Base-by-base conservation (phyloP, 2,113 vertebrate species). In the Gnathochromis pfefferi region DNA sequence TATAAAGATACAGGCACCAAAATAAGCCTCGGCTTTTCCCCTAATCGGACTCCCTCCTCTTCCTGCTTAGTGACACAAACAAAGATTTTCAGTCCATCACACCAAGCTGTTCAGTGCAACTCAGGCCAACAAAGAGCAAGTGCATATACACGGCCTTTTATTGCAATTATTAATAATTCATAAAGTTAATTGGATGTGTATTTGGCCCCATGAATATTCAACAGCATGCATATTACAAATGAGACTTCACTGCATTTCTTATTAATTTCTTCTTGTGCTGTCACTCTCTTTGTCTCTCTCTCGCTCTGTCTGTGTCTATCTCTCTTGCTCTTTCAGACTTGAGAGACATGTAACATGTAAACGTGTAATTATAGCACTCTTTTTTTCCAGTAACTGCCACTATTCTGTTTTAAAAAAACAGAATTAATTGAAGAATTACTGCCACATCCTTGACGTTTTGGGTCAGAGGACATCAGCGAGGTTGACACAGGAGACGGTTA, bases 121-220 rank as follows among this genome's bases (percentile, higher is more conserved):
- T 93, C 85, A 87, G 91, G 83, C 88, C 83, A 87, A 85, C 91
- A 95, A 95, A 94, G 93, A 91, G 63, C 47, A 90, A 94, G 94
- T 95, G 93, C 95, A 96, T 96, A 96, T 96, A 94, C 92, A 96
- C 91, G 70, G 85, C 86, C 57, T 81, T 92, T 88, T 83, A 90
- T 91, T 90, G 94, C 94, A 94, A 96, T 95, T 96, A 94, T 96
- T 95, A 96, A 97, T 96, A 92, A 95, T 96, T 95, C 89, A 95
- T 94, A 93, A 89, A 92, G 92, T 94, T 96, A 96, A 97, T 96
- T 96, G 95, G 95, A 93, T 95, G 95, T 93, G 92, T 94, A 95
- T 95, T 95, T 95, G 90, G 85, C 54, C 17, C 93, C 93, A 96
- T 97, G 95, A 95, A 97, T 97, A 97, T 97, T 96, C 94, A 96